Evolutionary conservation across 2,797 vertebrate species (phyloP).

Genomic region (Muscicapa striata): DNA sequence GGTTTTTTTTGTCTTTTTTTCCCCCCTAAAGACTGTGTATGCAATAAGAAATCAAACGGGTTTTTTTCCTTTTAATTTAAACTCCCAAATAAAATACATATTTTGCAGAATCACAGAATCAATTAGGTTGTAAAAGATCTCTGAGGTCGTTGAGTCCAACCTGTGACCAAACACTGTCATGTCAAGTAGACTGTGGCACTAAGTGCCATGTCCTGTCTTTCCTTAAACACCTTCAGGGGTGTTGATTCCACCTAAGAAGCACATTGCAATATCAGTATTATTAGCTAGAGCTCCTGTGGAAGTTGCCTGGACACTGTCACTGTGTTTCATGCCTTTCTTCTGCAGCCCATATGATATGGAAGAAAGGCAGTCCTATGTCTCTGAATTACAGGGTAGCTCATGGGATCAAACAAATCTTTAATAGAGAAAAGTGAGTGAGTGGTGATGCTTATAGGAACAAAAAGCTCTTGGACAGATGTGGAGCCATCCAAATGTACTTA

Average conservation of each 20-base stretch:
- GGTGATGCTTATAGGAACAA: background rate
- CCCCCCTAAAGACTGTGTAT: no score
- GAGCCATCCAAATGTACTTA: background rate
- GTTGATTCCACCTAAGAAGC: background rate
- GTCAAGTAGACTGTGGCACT: background rate
- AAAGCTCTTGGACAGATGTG: slow-evolving; percentile 18
- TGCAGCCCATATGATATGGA: fast-evolving
- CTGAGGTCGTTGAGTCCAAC: background rate
- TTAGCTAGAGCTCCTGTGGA: background rate
- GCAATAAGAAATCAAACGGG: background rate
- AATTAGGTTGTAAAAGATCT: background rate
- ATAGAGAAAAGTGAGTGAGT: background rate
- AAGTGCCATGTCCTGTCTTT: background rate
- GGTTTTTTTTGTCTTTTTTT: fast-evolving
- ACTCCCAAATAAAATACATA: background rate
- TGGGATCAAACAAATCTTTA: background rate
- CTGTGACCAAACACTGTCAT: background rate
- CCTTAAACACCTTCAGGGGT: background rate
- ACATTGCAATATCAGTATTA: background rate
- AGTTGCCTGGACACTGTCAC: background rate
- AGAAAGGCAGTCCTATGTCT: background rate
- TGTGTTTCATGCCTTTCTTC: background rate
- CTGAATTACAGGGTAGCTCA: background rate
- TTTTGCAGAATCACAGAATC: background rate
- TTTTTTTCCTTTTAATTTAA: background rate